Percentiles rank a stretch among this genome's conserved stretches.
Conservation (phyloP, 2,888 invertebrate genomes). For the Leucozona laternaria region DNA sequence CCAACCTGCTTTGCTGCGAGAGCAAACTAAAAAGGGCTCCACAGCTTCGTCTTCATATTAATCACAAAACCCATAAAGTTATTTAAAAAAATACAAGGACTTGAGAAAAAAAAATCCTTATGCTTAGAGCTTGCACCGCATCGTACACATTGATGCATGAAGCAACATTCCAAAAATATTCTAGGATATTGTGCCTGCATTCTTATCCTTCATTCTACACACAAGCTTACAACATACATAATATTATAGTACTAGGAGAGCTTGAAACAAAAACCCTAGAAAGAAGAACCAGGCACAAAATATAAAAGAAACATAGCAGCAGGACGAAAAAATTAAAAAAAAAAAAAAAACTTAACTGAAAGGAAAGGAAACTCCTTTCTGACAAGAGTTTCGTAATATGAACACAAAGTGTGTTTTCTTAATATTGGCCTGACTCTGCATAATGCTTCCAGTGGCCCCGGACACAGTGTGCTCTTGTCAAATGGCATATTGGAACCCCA, state of each 20-base stretch:
- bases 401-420: slow-evolving; percentile 74
- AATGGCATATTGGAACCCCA: slow-evolving; percentile 50
- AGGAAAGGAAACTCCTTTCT: slow-evolving; percentile 44
- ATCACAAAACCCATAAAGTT: slow-evolving; percentile 73
- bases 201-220: slow-evolving; percentile 56
- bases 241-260: no score
- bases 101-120: slow-evolving; percentile 9
- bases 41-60: slow-evolving; percentile 61
- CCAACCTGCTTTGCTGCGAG: not conserved
- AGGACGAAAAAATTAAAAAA: not conserved
- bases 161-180: slow-evolving; percentile 71
- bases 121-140: slow-evolving; percentile 24
- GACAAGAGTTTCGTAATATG: slow-evolving; percentile 72
- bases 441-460: slow-evolving; percentile 62
- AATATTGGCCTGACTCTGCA: slow-evolving; percentile 76
- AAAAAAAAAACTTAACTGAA: slow-evolving; percentile 6
- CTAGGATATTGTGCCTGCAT: slow-evolving; percentile 70
- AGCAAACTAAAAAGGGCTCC: slow-evolving; percentile 22
- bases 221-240: slow-evolving; percentile 25
- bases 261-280: slow-evolving; percentile 63
- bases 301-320: slow-evolving; percentile 13
- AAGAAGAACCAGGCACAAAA: slow-evolving; percentile 10
- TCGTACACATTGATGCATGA: slow-evolving; percentile 38
- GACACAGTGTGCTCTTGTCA: slow-evolving; percentile 45
- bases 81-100: slow-evolving; percentile 43